Base-by-base conservation (phyloP, 2,113 vertebrate genomes). In the Pluvianellus socialis region DNA sequence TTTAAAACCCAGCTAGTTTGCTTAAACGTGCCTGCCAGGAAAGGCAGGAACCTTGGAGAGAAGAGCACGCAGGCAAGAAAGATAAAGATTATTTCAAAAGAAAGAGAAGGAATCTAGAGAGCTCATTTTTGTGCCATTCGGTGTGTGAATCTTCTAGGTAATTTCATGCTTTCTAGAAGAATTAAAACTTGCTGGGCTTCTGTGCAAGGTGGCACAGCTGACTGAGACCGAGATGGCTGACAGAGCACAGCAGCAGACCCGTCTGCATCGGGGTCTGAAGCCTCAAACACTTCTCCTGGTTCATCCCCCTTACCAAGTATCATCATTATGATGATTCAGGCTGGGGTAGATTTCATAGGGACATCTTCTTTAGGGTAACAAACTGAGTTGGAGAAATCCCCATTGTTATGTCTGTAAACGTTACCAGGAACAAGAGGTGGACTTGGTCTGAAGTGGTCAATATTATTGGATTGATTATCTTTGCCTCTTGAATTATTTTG, bases 231-330 rank as follows among this genome's bases (percentile, higher is more conserved):
- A 50, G 40, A 22, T 12, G 44, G 33, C 33, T 70, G 67, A 14
- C 35, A 79, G 56, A 47, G 61, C 58, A 28, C 49, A 68, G 61
- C 75, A 44, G 50, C 52, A 58, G 49, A 30, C 20, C 35, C 0
- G 0, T 49, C 61, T 67, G 66, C 50, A 20, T 26, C 40, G 26
- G 61, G 40, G 27, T 24, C 61, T 38, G 55, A 53, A 79, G 35
- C 65, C 55, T 71, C 5, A 0, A 50, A 44, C 2, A 0, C 5
- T 23, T 62, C 13, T 44, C 44, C 44, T 77, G 33, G 3, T 26
- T 63, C 3, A 4, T 12, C 26, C 50, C 27, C 65, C 18, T 19
- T 23, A 14, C 23, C 35, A 74, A 49, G 3, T 11, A 74, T 19
- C 42, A 67, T 3, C 0, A 0, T 14, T 8, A 28, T 15, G 26